Conservation (phyloP, 30 jellyfish, hydroid and myxozoan genomes). For the Hydractinia symbiolongicarpus region DNA sequence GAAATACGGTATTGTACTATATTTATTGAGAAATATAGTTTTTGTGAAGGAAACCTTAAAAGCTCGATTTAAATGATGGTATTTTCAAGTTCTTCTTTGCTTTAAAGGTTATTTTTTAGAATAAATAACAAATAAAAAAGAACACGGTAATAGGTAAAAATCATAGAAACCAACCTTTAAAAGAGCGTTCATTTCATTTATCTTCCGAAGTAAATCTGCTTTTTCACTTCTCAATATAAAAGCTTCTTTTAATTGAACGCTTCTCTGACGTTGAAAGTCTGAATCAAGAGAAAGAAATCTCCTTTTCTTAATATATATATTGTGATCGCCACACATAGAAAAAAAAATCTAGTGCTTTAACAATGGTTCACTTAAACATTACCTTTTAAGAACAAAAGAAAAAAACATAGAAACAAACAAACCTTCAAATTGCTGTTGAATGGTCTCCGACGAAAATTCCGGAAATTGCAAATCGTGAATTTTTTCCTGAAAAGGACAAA, state of each 20-base stretch:
- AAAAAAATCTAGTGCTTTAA: background rate
- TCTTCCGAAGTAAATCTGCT: background rate
- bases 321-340: too few species aligned
- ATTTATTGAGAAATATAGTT: too few species aligned
- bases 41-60: too few species aligned
- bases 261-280: background rate
- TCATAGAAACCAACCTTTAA: background rate
- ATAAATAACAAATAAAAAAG: too few species aligned
- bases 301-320: background rate
- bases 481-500: too few species aligned
- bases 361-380: background rate
- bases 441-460: too few species aligned
- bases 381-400: background rate
- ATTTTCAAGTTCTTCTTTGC: too few species aligned
- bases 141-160: background rate
- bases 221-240: conserved; percentile 11
- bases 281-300: background rate
- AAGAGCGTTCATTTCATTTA: background rate
- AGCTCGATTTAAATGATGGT: too few species aligned
- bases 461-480: too few species aligned
- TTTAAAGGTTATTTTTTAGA: too few species aligned
- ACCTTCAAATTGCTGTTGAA: background rate
- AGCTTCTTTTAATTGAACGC: background rate
- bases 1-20: too few species aligned
- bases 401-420: background rate